A percentile compares a stretch with the other conserved stretches of the same genome.
These are phyloP conservation scores for Siderastrea siderea DNA, from an alignment of 92 coral and sea anemone species.

Conservation along the genomic window DNA sequence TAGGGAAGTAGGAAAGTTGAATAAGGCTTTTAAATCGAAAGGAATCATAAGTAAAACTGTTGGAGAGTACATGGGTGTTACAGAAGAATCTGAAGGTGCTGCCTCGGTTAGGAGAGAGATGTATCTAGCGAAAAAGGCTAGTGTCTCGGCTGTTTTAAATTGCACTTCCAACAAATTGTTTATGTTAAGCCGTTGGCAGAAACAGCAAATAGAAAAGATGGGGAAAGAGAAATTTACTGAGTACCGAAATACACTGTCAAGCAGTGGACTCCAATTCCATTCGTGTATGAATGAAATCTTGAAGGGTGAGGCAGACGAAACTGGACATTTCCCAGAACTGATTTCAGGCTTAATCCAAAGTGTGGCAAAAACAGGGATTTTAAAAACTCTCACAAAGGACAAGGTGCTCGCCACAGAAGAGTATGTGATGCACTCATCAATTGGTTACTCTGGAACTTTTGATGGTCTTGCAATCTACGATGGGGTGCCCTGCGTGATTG, in stretches of 20 bases:
- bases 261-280: constrained; percentile 84
- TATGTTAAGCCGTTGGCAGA: constrained; percentile 88
- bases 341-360: constrained; percentile 68
- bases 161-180: constrained; percentile 78
- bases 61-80: constrained; percentile 59
- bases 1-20: constrained; percentile 51
- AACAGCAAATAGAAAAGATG: constrained; percentile 83
- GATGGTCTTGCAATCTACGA: constrained; percentile 88
- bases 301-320: constrained; percentile 29
- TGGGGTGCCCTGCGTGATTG: constrained; percentile 92
- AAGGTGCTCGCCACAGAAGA: constrained; percentile 84
- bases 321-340: not conserved
- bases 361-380: constrained; percentile 41
- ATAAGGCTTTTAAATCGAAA: constrained; percentile 64
- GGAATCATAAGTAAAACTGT: constrained; percentile 68
- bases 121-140: constrained; percentile 59
- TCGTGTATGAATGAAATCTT: constrained; percentile 75
- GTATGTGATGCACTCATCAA: constrained; percentile 70
- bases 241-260: constrained; percentile 67
- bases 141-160: constrained; percentile 83
- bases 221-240: constrained; percentile 85
- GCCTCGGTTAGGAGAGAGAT: constrained; percentile 4
- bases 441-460: constrained; percentile 88
- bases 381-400: constrained; percentile 31
- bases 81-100: constrained; percentile 37